Evolutionary conservation across 1,140 invertebrate species (phyloP), one percentile per base, ranked within the genome.

Genomic region (Drosophila burlai): DNA sequence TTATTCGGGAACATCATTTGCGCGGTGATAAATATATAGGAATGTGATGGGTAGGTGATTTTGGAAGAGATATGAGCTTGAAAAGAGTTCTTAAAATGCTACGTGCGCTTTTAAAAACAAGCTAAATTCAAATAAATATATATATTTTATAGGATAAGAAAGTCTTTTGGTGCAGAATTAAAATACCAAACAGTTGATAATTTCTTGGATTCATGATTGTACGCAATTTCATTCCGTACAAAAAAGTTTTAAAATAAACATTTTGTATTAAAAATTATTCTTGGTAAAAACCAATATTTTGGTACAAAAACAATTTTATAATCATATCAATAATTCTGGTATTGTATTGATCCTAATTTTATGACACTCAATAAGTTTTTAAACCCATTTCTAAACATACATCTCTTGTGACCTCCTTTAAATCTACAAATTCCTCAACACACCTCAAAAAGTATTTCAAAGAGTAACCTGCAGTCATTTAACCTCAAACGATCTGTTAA

Each of bases 401-500:
- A 24, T 24, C 24, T 3, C 24, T 5, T 8, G 1, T 6, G 6
- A 5, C 54, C 18, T 13, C 3, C 15, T 21, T 40, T 40, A 13
- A 46, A 68, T 46, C 40, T 46, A 3, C 10, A 46, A 8, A 57
- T 57, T 34, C 9, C 40, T 4, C 7, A 46, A 18, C 2, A 45
- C 2, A 24, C 4, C 24, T 29, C 38, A 21, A 49, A 29, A 36
- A 54, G 24, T 40, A 67, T 50, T 21, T 26, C 13, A 26, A 52
- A 34, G 26, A 31, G 29, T 36, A 10, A 40, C 69, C 67, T 47
- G 40, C 36, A 36, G 71, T 40, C 45, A 73, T 73, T 73, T 31
- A 40, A 47, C 52, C 24, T 13, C 10, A 47, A 72, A 74, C 68
- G 46, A 73, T 61, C 40, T 73, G 71, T 73, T 74, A 73, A 74